Base-by-base conservation (phyloP, 2,888 invertebrate species). In the Siphlonurus alternatus region DNA sequence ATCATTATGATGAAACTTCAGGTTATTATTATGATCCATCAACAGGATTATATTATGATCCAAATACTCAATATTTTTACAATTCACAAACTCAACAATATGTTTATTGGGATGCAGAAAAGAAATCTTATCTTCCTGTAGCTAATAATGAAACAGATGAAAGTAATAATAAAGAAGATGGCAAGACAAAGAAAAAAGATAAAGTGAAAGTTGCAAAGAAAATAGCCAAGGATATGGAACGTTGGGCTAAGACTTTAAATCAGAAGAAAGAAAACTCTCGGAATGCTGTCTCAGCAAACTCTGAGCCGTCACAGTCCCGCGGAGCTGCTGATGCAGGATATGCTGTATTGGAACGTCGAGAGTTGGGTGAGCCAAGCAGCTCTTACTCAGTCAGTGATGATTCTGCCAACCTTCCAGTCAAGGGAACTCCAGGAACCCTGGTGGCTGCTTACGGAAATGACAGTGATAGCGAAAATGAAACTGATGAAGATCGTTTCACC, bases 161-260 rank as follows among this genome's bases (percentile, higher is more conserved):
- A 62, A 61, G 68, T 61, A 70, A 68, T 63, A 67, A 70, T 54
- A 66, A 73, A 67, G 78, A 79, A 66, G 79, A 79, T 71, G 79
- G 76, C 67, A 82, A 83, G 66, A n/a, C n/a, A n/a, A 83, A 83
- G 67, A 85, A 85, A 75, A 89, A 88, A 74, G 80, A 95, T 71
- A 95, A 96, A 78, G 95, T 94, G 0, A 96, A 96, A 77, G 93
- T 94, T 15, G 97, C 97, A 2, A 96, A 97, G 74, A 94, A 95
- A 76, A 96, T 97, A 69, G 96, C 96, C 0, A 97, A 97, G 78
- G 89, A 91, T 70, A 91, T 91, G 91, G 88, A 88, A 72, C 83
- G 88, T 66, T 99, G 99, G 99, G 99, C 98, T 0, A 93, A 97
- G 71, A 93, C 93, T 15, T 78, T 97, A 68, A 98, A 98, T 74